Percentiles rank a stretch among this genome's conserved stretches.
Conservation (phyloP, 2,113 vertebrate genomes). For the Bubo blakistoni region DNA sequence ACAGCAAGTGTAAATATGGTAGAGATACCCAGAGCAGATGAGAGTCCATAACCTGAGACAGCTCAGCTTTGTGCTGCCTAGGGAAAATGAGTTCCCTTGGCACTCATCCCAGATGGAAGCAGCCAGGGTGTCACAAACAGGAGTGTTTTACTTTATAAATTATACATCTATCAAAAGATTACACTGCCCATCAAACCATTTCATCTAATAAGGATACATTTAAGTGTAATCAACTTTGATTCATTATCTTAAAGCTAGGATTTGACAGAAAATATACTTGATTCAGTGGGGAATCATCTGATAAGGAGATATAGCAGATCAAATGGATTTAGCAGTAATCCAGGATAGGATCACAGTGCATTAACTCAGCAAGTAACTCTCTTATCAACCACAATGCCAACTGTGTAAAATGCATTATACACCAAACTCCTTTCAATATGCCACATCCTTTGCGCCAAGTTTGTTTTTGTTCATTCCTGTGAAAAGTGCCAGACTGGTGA, state of each 20-base stretch:
- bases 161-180: neutral
- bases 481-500: neutral
- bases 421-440: neutral
- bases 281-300: neutral
- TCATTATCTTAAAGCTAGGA: conserved; percentile 3
- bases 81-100: neutral
- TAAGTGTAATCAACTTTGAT: neutral
- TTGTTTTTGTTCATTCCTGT: neutral
- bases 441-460: neutral
- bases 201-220: neutral
- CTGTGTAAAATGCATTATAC: neutral
- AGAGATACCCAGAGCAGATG: neutral
- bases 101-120: neutral
- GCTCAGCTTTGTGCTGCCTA: neutral
- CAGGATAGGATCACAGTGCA: neutral
- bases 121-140: neutral
- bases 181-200: neutral
- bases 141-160: neutral
- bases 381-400: neutral
- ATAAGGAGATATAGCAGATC: neutral
- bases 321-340: neutral
- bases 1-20: neutral
- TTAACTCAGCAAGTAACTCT: neutral
- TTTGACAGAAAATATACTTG: neutral
- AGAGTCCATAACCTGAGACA: neutral